Conservation (phyloP, 2,113 vertebrate species). For the Paracanthobrama guichenoti region DNA sequence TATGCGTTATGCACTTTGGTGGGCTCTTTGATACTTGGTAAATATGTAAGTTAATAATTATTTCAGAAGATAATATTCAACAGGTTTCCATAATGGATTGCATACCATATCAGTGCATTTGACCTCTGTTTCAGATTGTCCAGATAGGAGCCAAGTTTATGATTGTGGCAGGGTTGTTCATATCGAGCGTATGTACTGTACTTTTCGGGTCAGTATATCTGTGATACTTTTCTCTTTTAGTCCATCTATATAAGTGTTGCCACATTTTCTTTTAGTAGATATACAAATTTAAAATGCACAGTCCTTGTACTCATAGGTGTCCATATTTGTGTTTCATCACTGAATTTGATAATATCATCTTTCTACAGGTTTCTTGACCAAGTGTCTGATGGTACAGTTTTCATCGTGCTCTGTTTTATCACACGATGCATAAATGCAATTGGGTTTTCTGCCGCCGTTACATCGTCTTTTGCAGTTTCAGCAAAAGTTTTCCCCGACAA, state of each 20-base stretch:
- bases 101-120: background rate
- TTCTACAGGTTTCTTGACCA: constrained; percentile 82
- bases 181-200: constrained; percentile 86
- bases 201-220: constrained; percentile 83
- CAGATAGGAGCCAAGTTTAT: constrained; percentile 94
- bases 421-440: constrained; percentile 86
- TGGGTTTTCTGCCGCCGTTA: constrained; percentile 84
- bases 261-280: too few relatives aligned
- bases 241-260: background rate
- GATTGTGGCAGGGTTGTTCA: constrained; percentile 86
- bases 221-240: background rate
- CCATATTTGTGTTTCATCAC: background rate
- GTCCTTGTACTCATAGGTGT: background rate
- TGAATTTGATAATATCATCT: background rate
- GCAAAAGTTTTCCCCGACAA: constrained; percentile 88
- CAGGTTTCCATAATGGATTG: background rate
- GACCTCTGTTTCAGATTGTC: constrained; percentile 81
- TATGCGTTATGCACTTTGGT: constrained; percentile 85
- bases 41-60: constrained; percentile 84
- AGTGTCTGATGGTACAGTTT: constrained; percentile 75
- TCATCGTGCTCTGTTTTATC: constrained; percentile 86
- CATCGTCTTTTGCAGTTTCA: constrained; percentile 85
- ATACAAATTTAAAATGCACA: too few relatives aligned
- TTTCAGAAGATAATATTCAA: background rate
- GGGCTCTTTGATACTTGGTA: constrained; percentile 84